phyloP scores from a whole-genome alignment of 2,888 invertebrate species.

The Drosophila neonasuta region DNA sequence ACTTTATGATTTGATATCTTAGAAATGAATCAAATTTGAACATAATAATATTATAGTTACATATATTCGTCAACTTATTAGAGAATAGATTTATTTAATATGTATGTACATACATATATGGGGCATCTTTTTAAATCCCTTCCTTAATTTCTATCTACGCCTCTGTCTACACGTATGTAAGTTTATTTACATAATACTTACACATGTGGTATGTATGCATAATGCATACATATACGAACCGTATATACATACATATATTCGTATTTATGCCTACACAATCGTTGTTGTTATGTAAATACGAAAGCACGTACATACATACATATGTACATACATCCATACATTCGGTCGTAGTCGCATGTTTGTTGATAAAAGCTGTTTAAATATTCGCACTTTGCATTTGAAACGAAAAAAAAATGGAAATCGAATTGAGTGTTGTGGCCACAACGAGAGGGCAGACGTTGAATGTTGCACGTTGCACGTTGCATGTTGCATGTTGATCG shows the following conservation, averaged over 20 bases:
- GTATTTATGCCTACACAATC: constrained; percentile 9
- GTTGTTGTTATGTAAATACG: constrained; percentile 38
- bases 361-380: constrained; percentile 61
- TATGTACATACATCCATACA: constrained; percentile 10
- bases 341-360: constrained; percentile 16
- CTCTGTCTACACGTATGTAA: constrained; percentile 25
- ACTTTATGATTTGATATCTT: too few species aligned
- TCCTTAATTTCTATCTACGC: constrained; percentile 12
- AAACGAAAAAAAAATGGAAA: constrained; percentile 24
- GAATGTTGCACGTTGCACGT: constrained; percentile 27
- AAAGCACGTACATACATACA: constrained; percentile 21
- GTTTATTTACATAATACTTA: constrained; percentile 26
- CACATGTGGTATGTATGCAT: constrained; percentile 39
- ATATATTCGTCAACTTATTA: too few species aligned
- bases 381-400: constrained; percentile 54
- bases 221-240: constrained; percentile 15
- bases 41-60: too few species aligned
- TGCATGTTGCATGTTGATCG: constrained; percentile 13
- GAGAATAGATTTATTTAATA: too few species aligned
- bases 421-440: background rate
- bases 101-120: too few species aligned
- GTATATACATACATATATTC: constrained; percentile 10
- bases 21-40: too few species aligned
- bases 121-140: background rate
- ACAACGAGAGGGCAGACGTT: background rate